Conservation (phyloP, 2,113 vertebrate species). For the Elaphurus davidianus region DNA sequence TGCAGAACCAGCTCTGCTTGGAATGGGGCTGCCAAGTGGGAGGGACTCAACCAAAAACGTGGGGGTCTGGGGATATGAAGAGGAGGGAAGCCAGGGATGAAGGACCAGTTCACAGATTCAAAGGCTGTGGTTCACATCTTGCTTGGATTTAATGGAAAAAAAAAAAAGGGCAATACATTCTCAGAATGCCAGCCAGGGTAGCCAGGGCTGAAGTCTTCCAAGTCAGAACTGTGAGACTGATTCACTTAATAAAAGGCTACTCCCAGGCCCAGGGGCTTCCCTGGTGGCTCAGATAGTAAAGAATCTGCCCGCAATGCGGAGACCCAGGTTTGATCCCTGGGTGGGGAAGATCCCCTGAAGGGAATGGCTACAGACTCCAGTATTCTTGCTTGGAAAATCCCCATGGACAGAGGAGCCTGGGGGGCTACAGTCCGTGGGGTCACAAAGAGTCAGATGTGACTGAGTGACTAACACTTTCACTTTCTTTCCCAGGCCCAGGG, state of each 20-base stretch:
- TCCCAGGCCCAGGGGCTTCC: background rate
- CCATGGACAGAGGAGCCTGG: background rate
- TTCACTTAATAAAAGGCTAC: background rate
- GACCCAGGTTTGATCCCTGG: background rate
- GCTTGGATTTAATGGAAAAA: background rate
- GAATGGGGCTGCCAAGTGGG: background rate
- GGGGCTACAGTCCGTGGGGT: rapidly evolving
- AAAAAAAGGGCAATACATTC: background rate
- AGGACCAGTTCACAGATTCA: background rate
- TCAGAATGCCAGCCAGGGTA: background rate
- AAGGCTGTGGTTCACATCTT: background rate
- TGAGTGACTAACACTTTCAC: background rate
- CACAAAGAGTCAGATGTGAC: background rate
- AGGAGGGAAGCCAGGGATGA: background rate
- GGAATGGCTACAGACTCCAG: background rate
- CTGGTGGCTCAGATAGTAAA: background rate
- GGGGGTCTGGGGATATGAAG: background rate
- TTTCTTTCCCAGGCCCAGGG: background rate
- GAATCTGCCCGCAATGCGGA: background rate
- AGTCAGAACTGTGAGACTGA: background rate
- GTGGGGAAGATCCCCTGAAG: background rate
- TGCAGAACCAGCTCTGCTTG: background rate
- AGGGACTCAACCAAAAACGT: background rate
- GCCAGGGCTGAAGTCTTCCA: background rate
- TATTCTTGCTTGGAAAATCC: background rate